Evolutionary conservation across 2,113 vertebrate species (phyloP), one percentile per base, ranked within the genome.

Genomic region (Neomonachus schauinslandi): DNA sequence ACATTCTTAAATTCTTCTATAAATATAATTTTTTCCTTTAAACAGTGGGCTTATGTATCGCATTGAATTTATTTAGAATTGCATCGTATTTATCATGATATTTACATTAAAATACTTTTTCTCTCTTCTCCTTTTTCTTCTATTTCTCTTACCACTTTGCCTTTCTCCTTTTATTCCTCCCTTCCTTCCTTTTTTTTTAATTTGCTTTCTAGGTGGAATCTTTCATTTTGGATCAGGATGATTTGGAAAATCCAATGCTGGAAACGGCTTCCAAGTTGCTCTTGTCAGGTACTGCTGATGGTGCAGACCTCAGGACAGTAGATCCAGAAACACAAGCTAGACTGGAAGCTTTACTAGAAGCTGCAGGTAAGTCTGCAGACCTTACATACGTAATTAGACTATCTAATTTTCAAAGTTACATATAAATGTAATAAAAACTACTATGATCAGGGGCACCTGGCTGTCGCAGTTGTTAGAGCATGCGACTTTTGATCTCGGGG

Each of bases 211-310:
- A 99, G 99, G 99, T 99, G 98, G 99, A 99, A 97, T 99, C 99
- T 0, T 99, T 99, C 96, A 99, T 99, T 98, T 98, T 99, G 97
- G 99, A 99, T 99, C 99, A 99, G 98, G 99, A 99, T 98, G 99
- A 99, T 98, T 98, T 99, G 3, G 99, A 99, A 98, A 99, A 99
- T 99, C 99, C 99, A 12, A 99, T 99, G 98, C 99, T 99, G 99
- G 99, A 99, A 99, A 99, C 99, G 0, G 99, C 99, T 84, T 99
- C 99, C 91, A 99, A 99, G 98, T 97, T 99, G 97, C 99, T 99
- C 55, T 98, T 99, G 95, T 99, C 99, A 49, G 99, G 99, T 97
- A 99, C 99, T 95, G 99, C 99, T 81, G 99, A 99, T 72, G 99
- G 99, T 97, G 99, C 99, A 96, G 99, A 99, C 99, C 99, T 99